Evolutionary conservation across 2,888 invertebrate genomes (phyloP).

Genomic region (Drosophila kanekoi): DNA sequence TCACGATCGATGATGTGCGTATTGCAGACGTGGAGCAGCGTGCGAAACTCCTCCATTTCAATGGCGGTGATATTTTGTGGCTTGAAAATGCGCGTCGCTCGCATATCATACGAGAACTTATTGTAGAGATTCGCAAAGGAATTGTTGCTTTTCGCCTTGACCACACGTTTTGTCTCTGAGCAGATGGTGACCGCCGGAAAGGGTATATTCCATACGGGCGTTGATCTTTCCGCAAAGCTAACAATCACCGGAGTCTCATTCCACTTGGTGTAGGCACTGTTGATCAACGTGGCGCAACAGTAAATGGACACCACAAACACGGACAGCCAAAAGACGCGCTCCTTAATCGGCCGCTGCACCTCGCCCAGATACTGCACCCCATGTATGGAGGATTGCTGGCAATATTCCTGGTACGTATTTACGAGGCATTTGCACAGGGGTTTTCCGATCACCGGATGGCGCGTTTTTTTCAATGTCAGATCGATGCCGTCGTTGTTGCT

Average conservation of each 20-base stretch:
- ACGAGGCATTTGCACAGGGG: slow-evolving; percentile 58
- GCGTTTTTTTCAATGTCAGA: slow-evolving; percentile 13
- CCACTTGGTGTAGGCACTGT: slow-evolving; percentile 89
- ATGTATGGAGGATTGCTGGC: slow-evolving; percentile 87
- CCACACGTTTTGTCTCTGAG: slow-evolving; percentile 81
- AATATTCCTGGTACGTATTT: slow-evolving; percentile 87
- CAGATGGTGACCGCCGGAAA: slow-evolving; percentile 84
- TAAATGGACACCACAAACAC: slow-evolving; percentile 87
- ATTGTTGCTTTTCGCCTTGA: slow-evolving; percentile 54
- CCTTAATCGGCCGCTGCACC: slow-evolving; percentile 86
- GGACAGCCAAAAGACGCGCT: slow-evolving; percentile 87
- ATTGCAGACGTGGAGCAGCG: slow-evolving; percentile 82
- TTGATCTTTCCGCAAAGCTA: slow-evolving; percentile 90
- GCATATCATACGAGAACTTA: slow-evolving; percentile 52
- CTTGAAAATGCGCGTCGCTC: slow-evolving; percentile 50
- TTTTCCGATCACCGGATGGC: neutral
- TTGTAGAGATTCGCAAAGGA: slow-evolving; percentile 69
- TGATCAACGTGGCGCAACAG: slow-evolving; percentile 87
- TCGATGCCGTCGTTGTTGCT: slow-evolving; percentile 34
- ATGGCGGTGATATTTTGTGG: slow-evolving; percentile 57
- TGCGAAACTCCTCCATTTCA: slow-evolving; percentile 80
- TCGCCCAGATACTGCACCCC: slow-evolving; percentile 88
- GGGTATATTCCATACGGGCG: slow-evolving; percentile 85
- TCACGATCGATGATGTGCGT: slow-evolving; percentile 74
- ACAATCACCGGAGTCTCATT: slow-evolving; percentile 89